These are phyloP conservation scores for Amphiura filiformis DNA, from an alignment of 35 echinoderm and acorn worm genomes.

Conservation along the genomic window DNA sequence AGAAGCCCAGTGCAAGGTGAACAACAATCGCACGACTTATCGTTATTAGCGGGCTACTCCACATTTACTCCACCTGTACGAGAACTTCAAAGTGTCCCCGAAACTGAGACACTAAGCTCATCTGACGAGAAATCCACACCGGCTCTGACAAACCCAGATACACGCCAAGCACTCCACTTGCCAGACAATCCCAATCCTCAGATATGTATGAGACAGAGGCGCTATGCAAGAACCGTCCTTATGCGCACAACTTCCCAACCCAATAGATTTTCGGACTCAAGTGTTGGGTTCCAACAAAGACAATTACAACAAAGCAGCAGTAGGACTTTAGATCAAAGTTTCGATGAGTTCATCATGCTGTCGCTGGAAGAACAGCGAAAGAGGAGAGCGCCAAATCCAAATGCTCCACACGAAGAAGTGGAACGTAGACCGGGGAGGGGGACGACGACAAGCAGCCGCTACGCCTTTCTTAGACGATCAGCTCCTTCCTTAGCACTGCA, in stretches of 20 bases:
- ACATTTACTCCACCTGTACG: constrained; percentile 76
- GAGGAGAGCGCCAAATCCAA: constrained; percentile 46
- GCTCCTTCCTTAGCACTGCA: constrained; percentile 33
- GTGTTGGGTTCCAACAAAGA: constrained; percentile 12
- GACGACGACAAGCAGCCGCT: constrained; percentile 19
- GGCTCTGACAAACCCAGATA: constrained; percentile 41
- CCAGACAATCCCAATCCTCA: constrained; percentile 25
- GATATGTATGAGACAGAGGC: not conserved
- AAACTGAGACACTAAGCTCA: constrained; percentile 34
- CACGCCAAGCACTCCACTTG: constrained; percentile 25
- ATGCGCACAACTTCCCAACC: constrained; percentile 33
- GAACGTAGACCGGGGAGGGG: constrained; percentile 48
- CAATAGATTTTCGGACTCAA: constrained; percentile 50
- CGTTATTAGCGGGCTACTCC: constrained; percentile 82
- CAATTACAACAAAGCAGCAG: constrained; percentile 12
- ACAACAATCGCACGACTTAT: constrained; percentile 74
- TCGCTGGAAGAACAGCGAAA: constrained; percentile 84
- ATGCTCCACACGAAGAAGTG: constrained; percentile 50
- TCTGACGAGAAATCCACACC: constrained; percentile 50
- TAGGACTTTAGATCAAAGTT: constrained; percentile 83
- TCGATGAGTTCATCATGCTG: constrained; percentile 84
- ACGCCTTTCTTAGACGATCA: constrained; percentile 33
- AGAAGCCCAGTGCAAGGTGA: constrained; percentile 58
- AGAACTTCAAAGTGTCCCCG: constrained; percentile 44
- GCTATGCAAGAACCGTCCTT: constrained; percentile 18